Percentiles rank a stretch among this genome's conserved stretches.
phyloP scores from a whole-genome alignment of 2,888 invertebrate genomes.

The Diarsia rubi region DNA sequence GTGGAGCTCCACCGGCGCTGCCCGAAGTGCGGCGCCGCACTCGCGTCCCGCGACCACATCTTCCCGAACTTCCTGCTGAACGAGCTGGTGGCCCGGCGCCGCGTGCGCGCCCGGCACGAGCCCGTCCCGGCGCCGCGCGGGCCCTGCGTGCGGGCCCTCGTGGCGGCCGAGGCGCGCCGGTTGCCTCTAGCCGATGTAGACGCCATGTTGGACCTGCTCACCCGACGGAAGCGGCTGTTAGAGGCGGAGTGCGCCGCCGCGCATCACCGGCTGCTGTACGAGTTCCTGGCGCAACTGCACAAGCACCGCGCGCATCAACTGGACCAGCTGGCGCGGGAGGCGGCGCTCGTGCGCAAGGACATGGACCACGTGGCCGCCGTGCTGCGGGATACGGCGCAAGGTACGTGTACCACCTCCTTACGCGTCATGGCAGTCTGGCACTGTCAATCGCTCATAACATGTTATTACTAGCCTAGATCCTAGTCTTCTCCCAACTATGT shows the following conservation, averaged over 20 bases:
- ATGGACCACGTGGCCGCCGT: constrained; percentile 92
- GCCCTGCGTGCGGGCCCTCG: constrained; percentile 89
- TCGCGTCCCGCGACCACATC: constrained; percentile 93
- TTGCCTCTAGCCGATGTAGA: constrained; percentile 95
- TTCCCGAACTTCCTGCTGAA: constrained; percentile 97
- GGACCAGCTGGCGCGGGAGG: constrained; percentile 91
- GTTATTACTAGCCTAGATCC: too few relatives aligned
- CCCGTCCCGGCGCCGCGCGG: constrained; percentile 45
- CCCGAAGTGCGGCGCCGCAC: constrained; percentile 95
- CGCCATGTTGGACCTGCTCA: constrained; percentile 94
- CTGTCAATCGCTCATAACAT: background rate
- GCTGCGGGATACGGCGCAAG: constrained; percentile 82
- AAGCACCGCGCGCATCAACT: constrained; percentile 93
- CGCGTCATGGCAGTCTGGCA: background rate
- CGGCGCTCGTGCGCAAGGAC: constrained; percentile 92
- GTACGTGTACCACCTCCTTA: background rate
- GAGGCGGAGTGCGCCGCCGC: constrained; percentile 95
- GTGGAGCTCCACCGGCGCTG: constrained; percentile 96
- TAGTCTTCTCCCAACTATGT: too few relatives aligned
- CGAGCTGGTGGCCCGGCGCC: constrained; percentile 91
- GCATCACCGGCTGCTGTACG: constrained; percentile 95
- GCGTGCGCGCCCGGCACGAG: constrained; percentile 79
- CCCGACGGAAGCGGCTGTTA: constrained; percentile 94
- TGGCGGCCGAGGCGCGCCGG: constrained; percentile 93
- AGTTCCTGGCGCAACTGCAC: constrained; percentile 95